Percentiles rank a stretch among this genome's conserved stretches.
Evolutionary conservation across 1,140 invertebrate species (phyloP).

Genomic region (Sycobia sp.): DNA sequence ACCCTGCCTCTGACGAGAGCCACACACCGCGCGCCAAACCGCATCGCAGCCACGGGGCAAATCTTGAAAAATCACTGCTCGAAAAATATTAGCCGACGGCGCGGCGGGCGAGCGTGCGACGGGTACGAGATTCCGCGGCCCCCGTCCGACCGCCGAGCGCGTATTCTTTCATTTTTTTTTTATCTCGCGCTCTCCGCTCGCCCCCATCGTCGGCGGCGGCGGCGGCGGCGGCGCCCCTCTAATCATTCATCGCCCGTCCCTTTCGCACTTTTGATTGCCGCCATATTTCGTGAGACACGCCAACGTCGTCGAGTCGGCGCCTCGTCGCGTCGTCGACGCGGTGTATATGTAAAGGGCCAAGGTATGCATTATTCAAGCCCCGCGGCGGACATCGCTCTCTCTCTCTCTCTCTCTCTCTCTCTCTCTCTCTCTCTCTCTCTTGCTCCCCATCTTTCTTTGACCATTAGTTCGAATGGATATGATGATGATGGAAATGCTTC

Average conservation of each 20-base stretch:
- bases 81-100: slow-evolving; percentile 8
- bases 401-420: no score
- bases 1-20: no score
- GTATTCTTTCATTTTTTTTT: neutral
- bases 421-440: no score
- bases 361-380: slow-evolving; percentile 15
- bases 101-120: neutral
- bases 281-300: slow-evolving; percentile 13
- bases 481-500: no score
- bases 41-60: no score
- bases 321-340: neutral
- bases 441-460: no score
- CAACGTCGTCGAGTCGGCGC: neutral
- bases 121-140: neutral
- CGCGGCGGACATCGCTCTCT: no score
- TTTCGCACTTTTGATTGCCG: slow-evolving; percentile 25
- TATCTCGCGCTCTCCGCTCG: neutral
- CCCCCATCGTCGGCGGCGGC: no score
- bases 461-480: no score
- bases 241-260: slow-evolving; percentile 4
- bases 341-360: no score
- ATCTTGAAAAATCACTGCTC: slow-evolving; percentile 26
- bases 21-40: neutral
- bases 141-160: no score
- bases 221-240: no score